Percentiles rank a stretch among this genome's conserved stretches.
Evolutionary conservation across 2,888 invertebrate genomes (phyloP).

Genomic region (Dicycla oo): DNA sequence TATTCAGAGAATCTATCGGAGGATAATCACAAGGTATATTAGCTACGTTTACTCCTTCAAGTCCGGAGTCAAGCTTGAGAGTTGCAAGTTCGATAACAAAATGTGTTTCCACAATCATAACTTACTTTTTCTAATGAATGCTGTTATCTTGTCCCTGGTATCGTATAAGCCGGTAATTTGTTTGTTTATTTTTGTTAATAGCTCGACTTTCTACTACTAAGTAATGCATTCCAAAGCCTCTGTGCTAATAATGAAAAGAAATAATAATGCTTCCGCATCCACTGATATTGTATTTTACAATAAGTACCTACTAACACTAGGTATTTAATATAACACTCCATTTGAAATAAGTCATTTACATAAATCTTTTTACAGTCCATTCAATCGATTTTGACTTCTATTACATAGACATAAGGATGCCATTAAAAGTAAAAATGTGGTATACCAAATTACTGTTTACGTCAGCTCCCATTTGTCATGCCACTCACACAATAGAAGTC

Average conservation of each 20-base stretch:
- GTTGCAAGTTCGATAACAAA: neutral
- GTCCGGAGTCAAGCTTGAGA: slow-evolving; percentile 22
- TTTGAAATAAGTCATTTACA: too few relatives aligned
- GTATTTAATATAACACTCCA: neutral
- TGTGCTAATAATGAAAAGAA: neutral
- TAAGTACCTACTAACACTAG: neutral
- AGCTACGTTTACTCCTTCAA: neutral
- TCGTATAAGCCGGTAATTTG: slow-evolving; percentile 41
- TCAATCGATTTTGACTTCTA: too few relatives aligned
- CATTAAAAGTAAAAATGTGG: too few relatives aligned
- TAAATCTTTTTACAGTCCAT: too few relatives aligned
- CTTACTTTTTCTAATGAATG: slow-evolving; percentile 49
- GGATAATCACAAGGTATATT: slow-evolving; percentile 40
- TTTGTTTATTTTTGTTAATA: slow-evolving; percentile 1
- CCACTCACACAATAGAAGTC: too few relatives aligned
- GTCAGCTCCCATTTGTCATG: too few relatives aligned
- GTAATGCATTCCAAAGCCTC: neutral
- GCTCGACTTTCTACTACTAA: neutral
- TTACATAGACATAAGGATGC: too few relatives aligned
- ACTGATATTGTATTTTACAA: too few relatives aligned
- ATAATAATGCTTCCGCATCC: neutral
- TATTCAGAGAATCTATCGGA: slow-evolving; percentile 20
- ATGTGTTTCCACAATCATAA: slow-evolving; percentile 52
- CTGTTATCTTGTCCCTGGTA: slow-evolving; percentile 36
- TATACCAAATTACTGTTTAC: too few relatives aligned